A percentile compares a stretch with the other conserved stretches of the same genome.
phyloP scores from a whole-genome alignment of 53 echinoderm and acorn worm species.

The Echinometra lucunter region DNA sequence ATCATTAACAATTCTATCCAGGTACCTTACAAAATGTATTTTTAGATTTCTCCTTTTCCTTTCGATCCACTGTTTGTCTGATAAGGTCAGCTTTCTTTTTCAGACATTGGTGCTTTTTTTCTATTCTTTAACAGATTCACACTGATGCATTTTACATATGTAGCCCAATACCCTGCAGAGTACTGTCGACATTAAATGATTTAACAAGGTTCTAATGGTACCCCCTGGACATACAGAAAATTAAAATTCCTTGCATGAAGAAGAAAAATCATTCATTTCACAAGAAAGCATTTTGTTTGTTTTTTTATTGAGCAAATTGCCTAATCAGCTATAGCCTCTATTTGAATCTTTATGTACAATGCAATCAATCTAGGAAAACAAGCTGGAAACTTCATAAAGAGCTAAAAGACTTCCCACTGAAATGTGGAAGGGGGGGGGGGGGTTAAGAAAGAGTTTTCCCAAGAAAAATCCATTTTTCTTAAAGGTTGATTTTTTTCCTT shows the following conservation, averaged over 20 bases:
- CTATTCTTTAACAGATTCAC: neutral
- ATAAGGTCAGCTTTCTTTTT: neutral
- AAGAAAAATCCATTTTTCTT: too few relatives aligned
- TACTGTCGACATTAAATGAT: neutral
- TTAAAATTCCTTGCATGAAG: neutral
- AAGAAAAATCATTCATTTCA: neutral
- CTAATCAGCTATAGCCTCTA: too few relatives aligned
- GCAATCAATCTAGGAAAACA: too few relatives aligned
- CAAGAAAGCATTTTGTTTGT: neutral
- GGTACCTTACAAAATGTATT: constrained; percentile 7
- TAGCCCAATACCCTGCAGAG: neutral
- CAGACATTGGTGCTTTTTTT: neutral
- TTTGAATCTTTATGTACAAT: too few relatives aligned
- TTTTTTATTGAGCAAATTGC: neutral
- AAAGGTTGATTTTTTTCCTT: too few relatives aligned
- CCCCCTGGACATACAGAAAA: neutral
- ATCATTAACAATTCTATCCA: constrained; percentile 24
- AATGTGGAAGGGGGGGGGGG: too few relatives aligned
- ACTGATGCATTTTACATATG: neutral
- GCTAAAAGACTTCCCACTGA: too few relatives aligned
- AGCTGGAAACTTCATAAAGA: too few relatives aligned
- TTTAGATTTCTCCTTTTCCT: constrained; percentile 3
- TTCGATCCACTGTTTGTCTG: neutral
- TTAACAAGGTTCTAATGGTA: neutral
- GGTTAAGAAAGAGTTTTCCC: too few relatives aligned